Percentiles rank a stretch among this genome's conserved stretches.
Evolutionary conservation across 2,113 vertebrate species (phyloP).

Genomic region (Psittacula cyanocephala): DNA sequence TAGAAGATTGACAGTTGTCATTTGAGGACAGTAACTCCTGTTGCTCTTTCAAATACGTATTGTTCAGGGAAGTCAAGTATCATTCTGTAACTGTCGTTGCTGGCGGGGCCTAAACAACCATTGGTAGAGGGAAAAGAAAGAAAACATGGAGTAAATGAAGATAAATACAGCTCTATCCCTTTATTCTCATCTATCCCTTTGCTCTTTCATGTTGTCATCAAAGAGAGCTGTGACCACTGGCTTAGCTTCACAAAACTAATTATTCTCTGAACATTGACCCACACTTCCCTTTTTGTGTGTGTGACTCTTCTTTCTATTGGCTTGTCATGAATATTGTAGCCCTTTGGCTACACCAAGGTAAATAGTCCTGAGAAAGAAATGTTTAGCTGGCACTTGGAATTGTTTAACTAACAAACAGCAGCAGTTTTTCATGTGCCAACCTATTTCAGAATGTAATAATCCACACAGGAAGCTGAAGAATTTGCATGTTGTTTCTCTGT

Average conservation of each 20-base stretch:
- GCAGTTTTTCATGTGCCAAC: neutral
- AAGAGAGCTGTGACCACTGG: neutral
- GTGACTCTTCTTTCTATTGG: neutral
- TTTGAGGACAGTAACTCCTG: neutral
- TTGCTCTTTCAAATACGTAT: neutral
- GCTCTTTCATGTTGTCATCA: constrained; percentile 29
- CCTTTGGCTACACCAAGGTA: neutral
- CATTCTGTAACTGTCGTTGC: neutral
- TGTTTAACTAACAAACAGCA: neutral
- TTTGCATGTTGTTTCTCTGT: neutral
- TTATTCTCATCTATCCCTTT: neutral
- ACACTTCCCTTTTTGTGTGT: neutral
- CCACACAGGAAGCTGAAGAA: neutral
- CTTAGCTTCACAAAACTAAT: neutral
- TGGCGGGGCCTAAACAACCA: neutral
- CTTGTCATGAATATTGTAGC: neutral
- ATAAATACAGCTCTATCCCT: neutral
- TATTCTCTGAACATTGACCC: neutral
- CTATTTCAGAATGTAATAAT: neutral
- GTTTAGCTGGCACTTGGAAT: neutral
- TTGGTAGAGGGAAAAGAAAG: neutral
- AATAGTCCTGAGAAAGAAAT: neutral
- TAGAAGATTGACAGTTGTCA: neutral
- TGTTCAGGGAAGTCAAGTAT: neutral
- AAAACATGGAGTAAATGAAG: neutral